A percentile compares a stretch with the other conserved stretches of the same genome.
Conservation (phyloP, 2,113 vertebrate species). For the Lagopus muta region DNA sequence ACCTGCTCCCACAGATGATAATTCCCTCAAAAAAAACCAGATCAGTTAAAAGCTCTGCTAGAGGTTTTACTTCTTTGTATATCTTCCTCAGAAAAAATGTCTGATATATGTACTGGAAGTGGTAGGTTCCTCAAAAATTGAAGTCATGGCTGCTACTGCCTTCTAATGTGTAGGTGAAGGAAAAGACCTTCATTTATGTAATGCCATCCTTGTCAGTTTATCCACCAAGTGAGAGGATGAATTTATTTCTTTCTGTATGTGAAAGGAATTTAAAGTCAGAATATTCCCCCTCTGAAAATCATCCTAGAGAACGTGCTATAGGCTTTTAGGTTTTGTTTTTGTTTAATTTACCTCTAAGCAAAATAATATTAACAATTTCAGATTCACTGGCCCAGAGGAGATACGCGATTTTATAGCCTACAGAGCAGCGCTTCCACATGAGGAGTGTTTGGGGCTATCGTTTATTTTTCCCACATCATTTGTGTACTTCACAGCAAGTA, state of each 20-base stretch:
- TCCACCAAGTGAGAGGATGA: not conserved
- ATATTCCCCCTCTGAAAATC: not conserved
- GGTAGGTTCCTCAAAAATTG: not conserved
- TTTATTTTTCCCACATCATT: not conserved
- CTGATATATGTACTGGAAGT: not conserved
- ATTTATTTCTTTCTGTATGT: not conserved
- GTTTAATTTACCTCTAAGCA: not conserved
- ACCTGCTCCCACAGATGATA: not conserved
- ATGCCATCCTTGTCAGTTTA: not conserved
- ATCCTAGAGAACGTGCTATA: not conserved
- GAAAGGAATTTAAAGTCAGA: not conserved
- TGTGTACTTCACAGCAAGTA: not conserved
- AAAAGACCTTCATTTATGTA: not conserved
- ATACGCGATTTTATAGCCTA: not conserved
- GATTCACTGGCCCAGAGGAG: not conserved
- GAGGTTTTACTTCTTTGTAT: not conserved
- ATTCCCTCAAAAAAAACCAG: not conserved
- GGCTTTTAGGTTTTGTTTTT: not conserved
- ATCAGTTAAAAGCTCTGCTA: not conserved
- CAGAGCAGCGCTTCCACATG: not conserved
- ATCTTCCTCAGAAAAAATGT: not conserved
- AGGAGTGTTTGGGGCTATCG: not conserved
- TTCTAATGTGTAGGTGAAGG: not conserved
- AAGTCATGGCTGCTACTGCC: not conserved
- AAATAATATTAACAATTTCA: not conserved